Evolutionary conservation across 2,113 vertebrate genomes (phyloP), one percentile per base, ranked within the genome.

Genomic region (Pleuronectes platessa): DNA sequence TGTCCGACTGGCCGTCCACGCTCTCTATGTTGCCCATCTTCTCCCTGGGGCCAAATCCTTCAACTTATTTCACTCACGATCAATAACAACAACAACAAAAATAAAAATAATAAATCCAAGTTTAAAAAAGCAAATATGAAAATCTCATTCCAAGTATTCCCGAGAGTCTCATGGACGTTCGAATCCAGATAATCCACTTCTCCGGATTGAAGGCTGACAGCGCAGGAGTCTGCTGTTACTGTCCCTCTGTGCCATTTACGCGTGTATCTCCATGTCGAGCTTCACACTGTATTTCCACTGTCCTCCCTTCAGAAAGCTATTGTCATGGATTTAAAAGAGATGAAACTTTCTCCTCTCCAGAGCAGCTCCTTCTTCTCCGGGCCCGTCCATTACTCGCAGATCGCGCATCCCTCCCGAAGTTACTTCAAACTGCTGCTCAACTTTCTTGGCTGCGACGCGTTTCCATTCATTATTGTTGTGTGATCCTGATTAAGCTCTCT

Each of bases 21-120:
- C 97, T 98, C 84, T 97, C 97, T 88, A 96, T 93, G 90, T 98
- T 98, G 78, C 97, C 97, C 97, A 98, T 97, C 84, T 89, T 86
- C 4, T 1, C 53, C 5, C 73, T 58, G 3, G 31, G 56, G 65
- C 21, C 35, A 62, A 31, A 31, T 76, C 54, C 51, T 14, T 67
- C 67, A 1, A 18, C 7, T 65, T 78, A 31, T 70, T 53, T 68
- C 27, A 45, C 56, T 61, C 54, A 47, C 78, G 73, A 84, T 84
- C 26, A 84, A 87, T 61, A 55, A 9, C 15, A 49, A 64, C 13
- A 31, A 0, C 20, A 0, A 53, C 2, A 27, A 27, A 3, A 27
- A 5, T 5, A 27, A 31, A 31, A 31, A 31, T 5, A 31, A 31
- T 7, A 31, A n/a, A 63, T 13, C 0, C 2, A 5, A 55, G 61